Conservation (phyloP, 2,113 vertebrate species). For the Gadus macrocephalus region DNA sequence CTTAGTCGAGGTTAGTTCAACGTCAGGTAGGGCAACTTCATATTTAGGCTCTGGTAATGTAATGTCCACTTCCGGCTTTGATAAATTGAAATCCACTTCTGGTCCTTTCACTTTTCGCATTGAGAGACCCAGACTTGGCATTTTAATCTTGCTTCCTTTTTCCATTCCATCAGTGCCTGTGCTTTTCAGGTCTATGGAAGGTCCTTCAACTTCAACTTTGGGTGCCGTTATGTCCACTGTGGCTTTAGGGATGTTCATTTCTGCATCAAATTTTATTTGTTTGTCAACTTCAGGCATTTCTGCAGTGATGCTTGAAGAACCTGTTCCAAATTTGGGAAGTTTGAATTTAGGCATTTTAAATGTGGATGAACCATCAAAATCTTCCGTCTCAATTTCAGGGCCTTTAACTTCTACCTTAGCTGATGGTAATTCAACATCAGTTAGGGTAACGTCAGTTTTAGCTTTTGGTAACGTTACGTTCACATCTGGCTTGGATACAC, state of each 20-base stretch:
- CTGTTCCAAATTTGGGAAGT: conserved; percentile 42
- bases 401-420: conserved; percentile 2
- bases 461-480: conserved; percentile 21
- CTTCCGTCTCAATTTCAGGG: conserved; percentile 32
- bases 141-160: conserved; percentile 47
- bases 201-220: conserved; percentile 20
- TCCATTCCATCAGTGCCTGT: conserved; percentile 25
- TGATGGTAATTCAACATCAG: background rate
- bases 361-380: conserved; percentile 43
- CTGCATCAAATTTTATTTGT: conserved; percentile 9
- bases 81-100: conserved; percentile 24
- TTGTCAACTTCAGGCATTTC: conserved; percentile 18
- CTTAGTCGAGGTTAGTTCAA: conserved; percentile 14
- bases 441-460: background rate
- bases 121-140: conserved; percentile 45
- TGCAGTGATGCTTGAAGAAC: conserved; percentile 10
- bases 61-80: conserved; percentile 39
- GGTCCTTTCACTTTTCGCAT: conserved; percentile 47
- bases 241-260: background rate
- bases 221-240: conserved; percentile 5
- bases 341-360: conserved; percentile 50
- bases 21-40: conserved; percentile 5
- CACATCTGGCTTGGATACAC: conserved; percentile 27
- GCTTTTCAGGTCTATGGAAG: conserved; percentile 11
- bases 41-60: conserved; percentile 23